Evolutionary conservation across 2,888 invertebrate genomes (phyloP), one percentile per base, ranked within the genome.

Genomic region (Actias luna): DNA sequence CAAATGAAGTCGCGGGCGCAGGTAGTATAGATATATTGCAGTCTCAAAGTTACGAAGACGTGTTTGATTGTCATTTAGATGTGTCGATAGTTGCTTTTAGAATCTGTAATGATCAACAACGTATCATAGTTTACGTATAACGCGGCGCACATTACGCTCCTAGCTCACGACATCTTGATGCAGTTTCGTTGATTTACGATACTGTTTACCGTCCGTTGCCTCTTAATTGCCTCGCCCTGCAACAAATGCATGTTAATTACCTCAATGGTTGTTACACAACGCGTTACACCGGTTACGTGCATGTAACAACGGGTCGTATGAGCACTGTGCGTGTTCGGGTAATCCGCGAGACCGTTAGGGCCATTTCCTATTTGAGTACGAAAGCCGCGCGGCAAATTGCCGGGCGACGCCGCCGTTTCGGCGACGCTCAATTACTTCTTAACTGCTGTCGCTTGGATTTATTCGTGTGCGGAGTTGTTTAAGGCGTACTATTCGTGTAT

Each of bases 401-500:
- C 64, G 68, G 57, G 68, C 64, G 69, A 66, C 70, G 76, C 73
- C 70, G 76, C 73, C 72, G 70, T 80, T 82, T 80, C 69, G 74
- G 73, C 69, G 73, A 73, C 77, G 72, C 72, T 69, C 71, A 77
- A 81, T 81, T 76, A 78, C 76, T 67, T 68, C 67, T 74, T 78
- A 79, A 79, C 77, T 68, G 72, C 69, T 67, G 69, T 78, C 75
- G 70, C 61, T 52, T 74, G 72, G 77, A 82, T 81, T 82, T 79
- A 82, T 78, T 77, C 75, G 75, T 75, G 72, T 73, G 75, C 72
- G 67, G 69, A 65, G 29, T 55, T 70, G 64, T 72, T 71, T 74
- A 72, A 73, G 70, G 64, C 58, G 68, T 58, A 61, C 67, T 70
- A 70, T 75, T 72, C 72, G 46, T 39, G 59, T 5, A 7, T 55